Evolutionary conservation across 2,113 vertebrate genomes (phyloP).

Genomic region (Canis aureus): DNA sequence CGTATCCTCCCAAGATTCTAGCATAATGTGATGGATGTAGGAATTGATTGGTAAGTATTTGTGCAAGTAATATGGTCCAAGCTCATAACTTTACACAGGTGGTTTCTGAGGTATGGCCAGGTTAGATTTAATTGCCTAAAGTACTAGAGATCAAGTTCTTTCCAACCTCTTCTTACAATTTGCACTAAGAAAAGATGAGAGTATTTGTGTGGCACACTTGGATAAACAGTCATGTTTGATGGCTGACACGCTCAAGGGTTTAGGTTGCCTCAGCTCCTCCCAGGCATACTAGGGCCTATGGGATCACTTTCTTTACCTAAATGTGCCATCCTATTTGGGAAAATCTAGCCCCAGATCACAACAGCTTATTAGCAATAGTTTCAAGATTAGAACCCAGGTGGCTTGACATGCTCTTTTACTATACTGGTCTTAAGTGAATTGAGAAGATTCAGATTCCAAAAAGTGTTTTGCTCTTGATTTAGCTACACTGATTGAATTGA

Average conservation of each 20-base stretch:
- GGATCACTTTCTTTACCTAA: neutral
- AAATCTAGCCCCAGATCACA: constrained; percentile 5
- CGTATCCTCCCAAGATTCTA: neutral
- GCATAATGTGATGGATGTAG: neutral
- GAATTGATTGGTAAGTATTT: neutral
- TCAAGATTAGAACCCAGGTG: neutral
- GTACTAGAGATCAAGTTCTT: neutral
- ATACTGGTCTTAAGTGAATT: neutral
- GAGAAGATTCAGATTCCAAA: constrained; percentile 25
- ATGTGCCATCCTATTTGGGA: neutral
- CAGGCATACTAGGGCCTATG: neutral
- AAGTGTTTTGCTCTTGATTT: constrained; percentile 3
- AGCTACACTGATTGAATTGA: neutral
- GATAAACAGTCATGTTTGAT: neutral
- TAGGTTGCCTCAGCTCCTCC: neutral
- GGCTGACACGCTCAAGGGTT: neutral
- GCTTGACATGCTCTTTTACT: neutral
- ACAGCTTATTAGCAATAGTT: neutral
- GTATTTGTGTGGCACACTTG: neutral
- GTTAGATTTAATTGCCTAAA: neutral
- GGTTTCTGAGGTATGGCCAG: neutral
- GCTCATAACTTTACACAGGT: neutral
- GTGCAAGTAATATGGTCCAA: neutral
- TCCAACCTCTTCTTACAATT: neutral
- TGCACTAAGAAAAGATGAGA: neutral